phyloP scores from a whole-genome alignment of 1,140 invertebrate species.

The Drosophila chauvacae region DNA sequence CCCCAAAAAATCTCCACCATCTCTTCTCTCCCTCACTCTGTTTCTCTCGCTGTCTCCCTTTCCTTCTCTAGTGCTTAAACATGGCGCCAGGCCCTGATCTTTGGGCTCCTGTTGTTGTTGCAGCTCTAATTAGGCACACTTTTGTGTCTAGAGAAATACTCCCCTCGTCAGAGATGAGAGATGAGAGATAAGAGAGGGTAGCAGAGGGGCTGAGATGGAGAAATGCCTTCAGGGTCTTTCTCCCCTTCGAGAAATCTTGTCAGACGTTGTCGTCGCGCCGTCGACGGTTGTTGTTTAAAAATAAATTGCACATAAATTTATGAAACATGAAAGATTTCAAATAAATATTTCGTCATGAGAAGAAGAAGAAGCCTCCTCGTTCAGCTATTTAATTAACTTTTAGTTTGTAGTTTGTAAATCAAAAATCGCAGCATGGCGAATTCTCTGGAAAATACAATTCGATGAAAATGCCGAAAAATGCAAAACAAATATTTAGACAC shows the following conservation, averaged over 20 bases:
- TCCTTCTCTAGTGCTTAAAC: slow-evolving; percentile 54
- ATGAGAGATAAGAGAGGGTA: not conserved
- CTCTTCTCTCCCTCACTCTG: not conserved
- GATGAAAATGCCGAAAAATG: slow-evolving; percentile 5
- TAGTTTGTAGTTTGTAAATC: slow-evolving; percentile 11
- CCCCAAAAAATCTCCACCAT: slow-evolving; percentile 1
- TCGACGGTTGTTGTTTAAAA: slow-evolving; percentile 71
- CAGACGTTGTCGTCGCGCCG: slow-evolving; percentile 59
- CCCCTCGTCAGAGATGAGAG: not conserved
- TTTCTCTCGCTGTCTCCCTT: slow-evolving; percentile 7
- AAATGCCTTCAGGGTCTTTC: slow-evolving; percentile 32
- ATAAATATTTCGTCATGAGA: slow-evolving; percentile 79
- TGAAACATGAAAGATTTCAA: slow-evolving; percentile 83
- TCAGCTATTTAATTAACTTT: slow-evolving; percentile 8
- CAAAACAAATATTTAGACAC: slow-evolving; percentile 23
- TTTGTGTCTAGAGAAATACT: slow-evolving; percentile 37
- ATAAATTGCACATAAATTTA: slow-evolving; percentile 82
- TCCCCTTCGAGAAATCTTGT: slow-evolving; percentile 47
- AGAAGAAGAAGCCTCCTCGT: not conserved
- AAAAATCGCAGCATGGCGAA: not conserved
- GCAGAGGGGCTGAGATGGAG: slow-evolving; percentile 4
- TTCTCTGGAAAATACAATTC: slow-evolving; percentile 9
- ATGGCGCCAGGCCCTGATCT: slow-evolving; percentile 64
- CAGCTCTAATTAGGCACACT: slow-evolving; percentile 80
- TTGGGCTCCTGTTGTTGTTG: slow-evolving; percentile 48